Base-by-base conservation (phyloP, 2,113 vertebrate species). In the Sturnira hondurensis region DNA sequence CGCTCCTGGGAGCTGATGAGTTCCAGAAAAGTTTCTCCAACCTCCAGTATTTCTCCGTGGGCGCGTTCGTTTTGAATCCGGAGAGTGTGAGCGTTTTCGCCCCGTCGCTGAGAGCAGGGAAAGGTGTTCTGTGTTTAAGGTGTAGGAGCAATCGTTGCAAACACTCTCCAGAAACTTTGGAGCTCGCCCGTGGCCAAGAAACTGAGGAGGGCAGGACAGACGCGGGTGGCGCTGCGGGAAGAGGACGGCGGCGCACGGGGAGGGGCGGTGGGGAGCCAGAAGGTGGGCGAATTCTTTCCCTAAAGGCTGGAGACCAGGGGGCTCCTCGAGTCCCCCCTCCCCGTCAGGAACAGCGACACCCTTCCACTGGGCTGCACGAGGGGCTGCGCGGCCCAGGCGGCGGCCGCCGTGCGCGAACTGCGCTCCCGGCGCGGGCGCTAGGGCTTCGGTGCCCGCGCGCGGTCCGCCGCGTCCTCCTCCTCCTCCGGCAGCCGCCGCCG, bases 121-220 rank as follows among this genome's bases (percentile, higher is more conserved):
- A 63, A 58, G 22, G 56, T 4, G 33, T 96, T 80, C 80, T 33
- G 78, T 20, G 47, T 31, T 86, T 33, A 16, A 68, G 88, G 70
- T 41, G 63, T 2, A 43, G 0, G 92, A 78, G 74, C 80, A 74
- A 85, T 68, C 86, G 28, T 7, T 4, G 88, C 70, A 45, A 45
- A 45, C 22, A 38, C 3, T 80, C 94, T 89, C 43, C 86, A 47
- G 82, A 96, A 97, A 96, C 94, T 97, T 95, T 86, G 86, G 13
- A 58, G 86, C 95, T 96, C 91, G 91, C 97, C 95, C 68, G 7
- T 20, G 2, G 80, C 74, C 65, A 17, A 31, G 93, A 16, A 26
- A 33, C 43, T 3, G 26, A 15, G 74, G 47, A 71, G 43, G 14
- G 43, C 24, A 58, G 83, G 41, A 22, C 47, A 3, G 24, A 56